Percentiles rank a stretch among this genome's conserved stretches.
Conservation (phyloP, 2,888 invertebrate species). For the Helobdella robusta region DNA sequence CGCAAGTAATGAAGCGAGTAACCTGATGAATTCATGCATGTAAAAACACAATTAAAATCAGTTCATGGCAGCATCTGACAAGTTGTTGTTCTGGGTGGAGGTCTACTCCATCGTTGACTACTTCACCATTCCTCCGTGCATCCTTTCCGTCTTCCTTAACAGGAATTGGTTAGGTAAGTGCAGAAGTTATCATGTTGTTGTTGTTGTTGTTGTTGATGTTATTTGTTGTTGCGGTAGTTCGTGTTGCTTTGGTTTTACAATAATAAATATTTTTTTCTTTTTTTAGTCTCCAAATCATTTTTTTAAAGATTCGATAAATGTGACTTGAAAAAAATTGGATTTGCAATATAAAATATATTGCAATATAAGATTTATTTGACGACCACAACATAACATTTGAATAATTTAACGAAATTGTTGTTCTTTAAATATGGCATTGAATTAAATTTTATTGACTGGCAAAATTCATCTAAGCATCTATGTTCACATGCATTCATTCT, state of each 20-base stretch:
- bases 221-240: neutral
- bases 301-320: no score
- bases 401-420: no score
- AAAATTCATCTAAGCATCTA: no score
- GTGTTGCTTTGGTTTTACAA: neutral
- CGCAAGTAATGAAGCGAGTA: no score
- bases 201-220: neutral
- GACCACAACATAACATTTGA: no score
- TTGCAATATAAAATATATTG: neutral
- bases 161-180: conserved; percentile 17
- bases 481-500: no score
- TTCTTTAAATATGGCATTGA: no score
- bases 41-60: no score
- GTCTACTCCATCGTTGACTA: conserved; percentile 21
- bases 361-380: no score
- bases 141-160: conserved; percentile 18
- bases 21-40: no score
- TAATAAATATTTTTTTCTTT: neutral
- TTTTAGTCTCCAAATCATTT: no score
- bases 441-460: no score
- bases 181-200: neutral
- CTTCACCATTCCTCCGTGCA: conserved; percentile 20
- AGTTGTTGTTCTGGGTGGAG: conserved; percentile 19
- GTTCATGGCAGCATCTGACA: conserved; percentile 19
- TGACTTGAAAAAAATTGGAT: neutral